Conservation (phyloP, 2,888 invertebrate species). For the Harmothoe impar region DNA sequence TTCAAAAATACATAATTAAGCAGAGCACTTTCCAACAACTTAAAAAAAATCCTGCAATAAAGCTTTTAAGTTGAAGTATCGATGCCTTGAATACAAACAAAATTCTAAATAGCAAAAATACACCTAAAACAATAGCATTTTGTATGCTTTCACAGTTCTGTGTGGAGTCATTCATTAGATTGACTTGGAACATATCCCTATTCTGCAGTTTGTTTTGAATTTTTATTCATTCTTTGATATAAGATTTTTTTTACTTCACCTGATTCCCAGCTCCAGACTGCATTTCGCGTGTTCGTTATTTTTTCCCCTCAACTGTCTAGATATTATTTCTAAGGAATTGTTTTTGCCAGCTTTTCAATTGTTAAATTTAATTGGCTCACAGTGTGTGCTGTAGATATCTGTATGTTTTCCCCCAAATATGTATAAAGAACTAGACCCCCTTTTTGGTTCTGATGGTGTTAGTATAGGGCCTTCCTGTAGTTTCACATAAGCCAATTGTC, state of each 20-base stretch:
- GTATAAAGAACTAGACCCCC: neutral
- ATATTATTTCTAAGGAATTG: neutral
- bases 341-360: neutral
- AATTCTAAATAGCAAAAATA: too few relatives aligned
- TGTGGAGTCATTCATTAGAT: too few relatives aligned
- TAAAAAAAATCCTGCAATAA: too few relatives aligned
- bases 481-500: neutral
- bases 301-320: neutral
- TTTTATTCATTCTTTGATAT: conserved; percentile 1
- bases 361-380: neutral
- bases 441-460: neutral
- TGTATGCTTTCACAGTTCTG: too few relatives aligned
- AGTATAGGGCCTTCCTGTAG: neutral
- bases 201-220: neutral
- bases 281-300: neutral
- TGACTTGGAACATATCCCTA: too few relatives aligned
- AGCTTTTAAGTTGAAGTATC: too few relatives aligned
- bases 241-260: conserved; percentile 18
- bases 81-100: too few relatives aligned
- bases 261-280: neutral
- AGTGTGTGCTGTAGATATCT: neutral
- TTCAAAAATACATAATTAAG: too few relatives aligned
- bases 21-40: too few relatives aligned
- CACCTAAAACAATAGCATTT: too few relatives aligned
- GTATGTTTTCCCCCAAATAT: neutral